Evolutionary conservation across 2,797 vertebrate genomes (phyloP), one percentile per base, ranked within the genome.

Genomic region (Astyanax mexicanus): DNA sequence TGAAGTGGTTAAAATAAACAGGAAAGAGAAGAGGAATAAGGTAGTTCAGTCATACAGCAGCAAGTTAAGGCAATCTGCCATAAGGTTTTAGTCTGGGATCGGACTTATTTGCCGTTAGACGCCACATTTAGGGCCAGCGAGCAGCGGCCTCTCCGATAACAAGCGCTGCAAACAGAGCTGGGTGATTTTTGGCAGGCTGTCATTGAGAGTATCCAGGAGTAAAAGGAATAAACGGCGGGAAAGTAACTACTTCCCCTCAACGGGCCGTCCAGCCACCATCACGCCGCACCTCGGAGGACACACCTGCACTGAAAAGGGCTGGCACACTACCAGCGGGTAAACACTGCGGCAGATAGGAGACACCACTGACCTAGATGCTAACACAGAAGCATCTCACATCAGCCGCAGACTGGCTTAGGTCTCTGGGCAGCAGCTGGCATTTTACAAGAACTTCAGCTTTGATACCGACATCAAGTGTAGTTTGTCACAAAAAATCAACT

Each of bases 181-280:
- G 65, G 64, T 75, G 72, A 80, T 72, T 75, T 69, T 78, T 69
- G 78, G 71, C 72, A 72, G 62, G 9, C 3, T 54, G 15, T 45
- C 25, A 51, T 17, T 61, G 17, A 25, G 35, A 44, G 58, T 29
- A 65, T 38, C 51, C 12, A 49, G 75, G 69, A 72, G 60, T 38
- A 35, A 72, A n/a, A 54, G 55, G 72, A 47, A 71, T 58, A 42
- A 72, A 61, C 35, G 57, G 49, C 44, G 47, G 29, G 68, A 55
- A 61, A 55, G 52, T 45, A 74, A 67, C 58, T 55, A 71, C 61
- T 80, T 82, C 71, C 66, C 51, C 29, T 75, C 67, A 65, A 13
- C 37, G 52, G 65, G 27, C 61, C n/a, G 80, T 68, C 61, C 74
- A 78, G 80, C 54, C 66, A 69, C 81, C 83, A 82, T 76, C 60